Evolutionary conservation across 2,888 invertebrate genomes (phyloP), one percentile per base, ranked within the genome.

Genomic region (Mythimna impura): DNA sequence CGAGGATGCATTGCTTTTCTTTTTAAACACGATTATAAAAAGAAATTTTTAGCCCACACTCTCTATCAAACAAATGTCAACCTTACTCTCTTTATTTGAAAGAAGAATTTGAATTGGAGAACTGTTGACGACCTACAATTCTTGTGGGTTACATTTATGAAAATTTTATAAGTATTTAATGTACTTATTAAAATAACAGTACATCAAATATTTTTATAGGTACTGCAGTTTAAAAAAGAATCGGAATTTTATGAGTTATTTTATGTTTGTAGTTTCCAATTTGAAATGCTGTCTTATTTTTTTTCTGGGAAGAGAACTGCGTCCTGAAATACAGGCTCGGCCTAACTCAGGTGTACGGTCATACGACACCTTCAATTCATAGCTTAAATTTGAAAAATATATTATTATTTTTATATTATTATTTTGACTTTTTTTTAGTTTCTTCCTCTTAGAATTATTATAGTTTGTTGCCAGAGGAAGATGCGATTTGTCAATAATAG

Each of bases 1-100:
- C 88, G 91, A 79, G 86, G 87, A 88, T 89, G 91, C 91, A 90
- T 85, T 87, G 88, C 87, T 91, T 86, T 88, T 88, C 89, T 87
- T 90, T 88, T 89, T 85, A 83, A 90, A 87, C 87, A 74, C 77
- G 84, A 84, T 82, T 89, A 86, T 85, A 87, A 88, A 90, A 89
- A 88, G 70, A 87, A 77, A 68, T 73, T 80, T 57, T 75, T 70
- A 71, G 76, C 73, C 78, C 69, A 72, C 70, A 55, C 60, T 70
- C 50, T 58, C 43, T 47, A 60, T 14, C 86, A 76, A 54, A 63
- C 63, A 57, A 88, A 81, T 79, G 30, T 86, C 68, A 67, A 89
- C 85, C 79, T 70, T 86, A 73, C 54, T 0, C 0, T 4, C 3
- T 7, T 9, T 0, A 8, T 5, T 0, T 6, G 65, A 76, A 72